Conservation (phyloP, 2,888 invertebrate genomes). For the Mesochorus sp. region DNA sequence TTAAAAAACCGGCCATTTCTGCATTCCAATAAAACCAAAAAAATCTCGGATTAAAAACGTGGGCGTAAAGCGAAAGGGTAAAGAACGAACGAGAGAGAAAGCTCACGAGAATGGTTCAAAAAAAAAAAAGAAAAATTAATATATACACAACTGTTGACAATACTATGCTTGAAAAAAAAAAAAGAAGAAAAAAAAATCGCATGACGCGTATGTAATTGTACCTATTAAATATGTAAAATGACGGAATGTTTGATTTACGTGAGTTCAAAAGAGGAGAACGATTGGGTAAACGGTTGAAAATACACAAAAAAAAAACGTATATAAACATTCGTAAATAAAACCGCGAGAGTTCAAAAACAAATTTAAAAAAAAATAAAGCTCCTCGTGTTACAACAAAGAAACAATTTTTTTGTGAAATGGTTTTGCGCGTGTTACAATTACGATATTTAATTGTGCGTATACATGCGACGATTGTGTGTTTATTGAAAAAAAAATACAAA, state of each 20-base stretch:
- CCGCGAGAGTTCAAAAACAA: conserved; percentile 48
- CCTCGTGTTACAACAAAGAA: conserved; percentile 48
- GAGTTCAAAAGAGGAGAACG: conserved; percentile 70
- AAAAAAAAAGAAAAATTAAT: conserved; percentile 62
- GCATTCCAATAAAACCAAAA: conserved; percentile 63
- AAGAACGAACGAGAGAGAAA: conserved; percentile 34
- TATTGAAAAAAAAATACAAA: conserved; percentile 71
- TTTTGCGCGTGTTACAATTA: conserved; percentile 61
- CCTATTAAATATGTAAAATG: conserved; percentile 73
- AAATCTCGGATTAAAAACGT: conserved; percentile 62
- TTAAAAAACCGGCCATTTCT: too few species aligned
- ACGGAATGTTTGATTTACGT: conserved; percentile 76
- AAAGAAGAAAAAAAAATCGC: conserved; percentile 63
- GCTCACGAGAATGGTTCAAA: conserved; percentile 61
- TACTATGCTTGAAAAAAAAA: conserved; percentile 77
- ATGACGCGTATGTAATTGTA: conserved; percentile 78
- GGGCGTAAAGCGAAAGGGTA: conserved; percentile 23
- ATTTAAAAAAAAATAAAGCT: conserved; percentile 37
- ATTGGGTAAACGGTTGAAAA: conserved; percentile 34
- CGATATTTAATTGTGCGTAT: conserved; percentile 68
- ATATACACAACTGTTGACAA: conserved; percentile 81
- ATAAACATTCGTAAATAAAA: background rate
- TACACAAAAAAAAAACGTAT: conserved; percentile 9
- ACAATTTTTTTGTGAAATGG: conserved; percentile 56
- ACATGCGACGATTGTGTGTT: conserved; percentile 75